phyloP scores from a whole-genome alignment of 2,113 vertebrate genomes.

The Salminus brasiliensis region DNA sequence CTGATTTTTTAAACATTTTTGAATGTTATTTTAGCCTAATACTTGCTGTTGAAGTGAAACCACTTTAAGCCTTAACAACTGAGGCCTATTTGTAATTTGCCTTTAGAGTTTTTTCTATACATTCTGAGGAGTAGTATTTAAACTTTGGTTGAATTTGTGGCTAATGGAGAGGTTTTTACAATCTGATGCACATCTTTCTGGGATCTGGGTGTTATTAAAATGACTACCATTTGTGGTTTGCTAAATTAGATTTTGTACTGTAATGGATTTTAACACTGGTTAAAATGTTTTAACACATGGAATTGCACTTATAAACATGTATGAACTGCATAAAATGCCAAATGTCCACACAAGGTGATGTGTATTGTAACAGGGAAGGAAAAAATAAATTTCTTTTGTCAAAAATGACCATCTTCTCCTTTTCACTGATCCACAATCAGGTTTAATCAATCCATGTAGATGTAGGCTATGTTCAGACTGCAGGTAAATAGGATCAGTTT shows the following conservation, averaged over 20 bases:
- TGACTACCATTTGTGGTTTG: neutral
- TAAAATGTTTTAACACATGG: neutral
- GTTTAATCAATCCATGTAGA: too few relatives aligned
- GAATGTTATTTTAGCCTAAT: neutral
- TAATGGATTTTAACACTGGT: neutral
- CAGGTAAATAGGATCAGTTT: too few relatives aligned
- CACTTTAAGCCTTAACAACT: neutral
- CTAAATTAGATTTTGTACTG: neutral
- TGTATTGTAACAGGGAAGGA: neutral
- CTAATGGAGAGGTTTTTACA: neutral
- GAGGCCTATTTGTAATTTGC: neutral
- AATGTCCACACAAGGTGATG: neutral
- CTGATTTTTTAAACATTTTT: too few relatives aligned
- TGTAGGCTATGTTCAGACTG: too few relatives aligned
- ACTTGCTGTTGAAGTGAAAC: neutral
- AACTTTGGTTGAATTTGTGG: neutral
- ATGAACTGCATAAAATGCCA: neutral
- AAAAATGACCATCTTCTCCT: neutral
- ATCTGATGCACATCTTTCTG: neutral
- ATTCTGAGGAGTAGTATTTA: too few relatives aligned
- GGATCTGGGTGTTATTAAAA: slow-evolving; percentile 9
- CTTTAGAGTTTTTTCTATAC: neutral
- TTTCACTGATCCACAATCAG: neutral
- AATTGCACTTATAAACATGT: slow-evolving; percentile 19
- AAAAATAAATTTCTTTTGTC: neutral